phyloP scores from a whole-genome alignment of 2,888 invertebrate species.

The Julus scanicus region DNA sequence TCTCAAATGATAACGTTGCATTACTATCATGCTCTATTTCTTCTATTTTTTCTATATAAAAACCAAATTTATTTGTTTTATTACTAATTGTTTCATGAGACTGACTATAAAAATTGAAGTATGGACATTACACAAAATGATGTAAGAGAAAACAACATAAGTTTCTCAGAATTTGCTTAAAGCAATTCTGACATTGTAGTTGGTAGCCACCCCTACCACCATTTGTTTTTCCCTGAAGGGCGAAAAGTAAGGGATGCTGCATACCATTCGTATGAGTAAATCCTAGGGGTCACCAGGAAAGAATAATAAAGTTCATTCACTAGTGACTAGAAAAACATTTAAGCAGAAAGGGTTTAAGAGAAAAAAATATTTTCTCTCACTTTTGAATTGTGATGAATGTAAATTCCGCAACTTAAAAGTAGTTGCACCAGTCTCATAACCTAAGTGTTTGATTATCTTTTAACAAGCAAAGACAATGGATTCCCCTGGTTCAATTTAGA shows the following conservation, averaged over 20 bases:
- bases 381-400: neutral
- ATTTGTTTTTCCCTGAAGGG: neutral
- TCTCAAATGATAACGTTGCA: no score
- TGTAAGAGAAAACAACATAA: neutral
- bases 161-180: neutral
- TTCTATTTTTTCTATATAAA: no score
- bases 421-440: neutral
- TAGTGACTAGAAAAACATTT: neutral
- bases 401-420: neutral
- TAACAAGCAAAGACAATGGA: neutral
- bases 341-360: neutral
- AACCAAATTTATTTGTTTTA: no score
- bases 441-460: neutral
- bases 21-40: no score
- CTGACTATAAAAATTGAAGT: no score
- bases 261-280: slow-evolving; percentile 2
- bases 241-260: neutral
- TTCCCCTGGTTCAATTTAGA: neutral
- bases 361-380: neutral
- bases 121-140: neutral
- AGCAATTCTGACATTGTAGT: neutral
- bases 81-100: no score
- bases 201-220: neutral
- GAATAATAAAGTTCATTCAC: slow-evolving; percentile 42
- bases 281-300: slow-evolving; percentile 34